A percentile compares a stretch with the other conserved stretches of the same genome.
phyloP scores from a whole-genome alignment of 1,140 invertebrate genomes.

The Ptiloglossa arizonensis region DNA sequence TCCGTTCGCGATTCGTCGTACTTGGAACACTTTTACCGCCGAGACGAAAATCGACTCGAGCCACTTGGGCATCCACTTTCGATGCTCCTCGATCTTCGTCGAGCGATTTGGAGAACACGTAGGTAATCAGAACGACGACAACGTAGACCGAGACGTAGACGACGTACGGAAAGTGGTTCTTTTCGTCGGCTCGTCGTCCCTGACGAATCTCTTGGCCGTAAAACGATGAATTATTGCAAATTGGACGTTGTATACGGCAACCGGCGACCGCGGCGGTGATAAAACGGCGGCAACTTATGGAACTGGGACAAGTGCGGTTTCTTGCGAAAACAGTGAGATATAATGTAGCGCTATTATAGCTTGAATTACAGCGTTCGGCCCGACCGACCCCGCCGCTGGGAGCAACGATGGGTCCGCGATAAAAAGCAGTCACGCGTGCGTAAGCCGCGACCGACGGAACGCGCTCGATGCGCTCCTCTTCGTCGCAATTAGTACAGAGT shows the following conservation, averaged over 20 bases:
- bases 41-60: no score
- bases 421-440: conserved; percentile 40
- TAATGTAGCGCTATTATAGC: conserved; percentile 39
- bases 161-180: no score
- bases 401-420: conserved; percentile 32
- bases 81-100: no score
- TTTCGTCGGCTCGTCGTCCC: background rate
- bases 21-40: no score
- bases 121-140: no score
- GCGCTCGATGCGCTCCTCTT: conserved; percentile 28
- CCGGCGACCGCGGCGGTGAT: conserved; percentile 12
- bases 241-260: conserved; percentile 35
- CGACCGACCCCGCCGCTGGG: conserved; percentile 7
- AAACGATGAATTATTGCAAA: conserved; percentile 46
- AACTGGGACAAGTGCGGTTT: conserved; percentile 52
- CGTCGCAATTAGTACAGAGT: conserved; percentile 39
- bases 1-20: no score
- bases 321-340: conserved; percentile 47
- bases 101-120: no score
- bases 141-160: no score
- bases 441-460: background rate
- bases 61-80: no score
- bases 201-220: background rate
- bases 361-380: conserved; percentile 36
- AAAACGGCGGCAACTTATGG: conserved; percentile 45